These are phyloP conservation scores for Plebejus melissa DNA, from an alignment of 2,888 invertebrate species.

Conservation along the genomic window DNA sequence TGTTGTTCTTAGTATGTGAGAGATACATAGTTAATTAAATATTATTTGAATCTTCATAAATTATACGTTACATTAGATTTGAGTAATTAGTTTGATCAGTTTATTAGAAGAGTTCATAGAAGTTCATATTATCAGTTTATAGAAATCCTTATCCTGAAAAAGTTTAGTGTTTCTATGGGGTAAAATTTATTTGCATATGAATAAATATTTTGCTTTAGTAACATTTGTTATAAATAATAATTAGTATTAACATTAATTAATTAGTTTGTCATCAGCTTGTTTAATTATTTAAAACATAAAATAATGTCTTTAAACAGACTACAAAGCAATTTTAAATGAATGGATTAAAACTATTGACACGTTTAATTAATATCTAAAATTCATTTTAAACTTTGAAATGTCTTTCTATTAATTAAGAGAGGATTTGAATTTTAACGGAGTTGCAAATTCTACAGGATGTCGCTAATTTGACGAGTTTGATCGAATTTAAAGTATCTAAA, in stretches of 20 bases:
- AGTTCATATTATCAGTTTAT: no score
- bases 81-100: no score
- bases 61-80: no score
- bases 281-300: neutral
- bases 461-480: neutral
- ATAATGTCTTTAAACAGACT: neutral
- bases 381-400: constrained; percentile 1
- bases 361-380: neutral
- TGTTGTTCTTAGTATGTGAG: neutral
- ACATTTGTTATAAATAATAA: no score
- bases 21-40: neutral
- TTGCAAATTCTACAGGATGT: neutral
- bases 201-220: no score
- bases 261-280: no score
- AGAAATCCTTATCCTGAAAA: no score
- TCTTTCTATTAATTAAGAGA: neutral
- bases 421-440: constrained; percentile 13
- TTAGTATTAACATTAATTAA: no score
- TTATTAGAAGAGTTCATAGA: no score
- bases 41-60: neutral
- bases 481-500: neutral
- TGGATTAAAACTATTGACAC: neutral
- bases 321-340: neutral
- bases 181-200: no score
- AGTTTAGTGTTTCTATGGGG: no score